Conservation (phyloP, 2,113 vertebrate species). For the Oplegnathus fasciatus region DNA sequence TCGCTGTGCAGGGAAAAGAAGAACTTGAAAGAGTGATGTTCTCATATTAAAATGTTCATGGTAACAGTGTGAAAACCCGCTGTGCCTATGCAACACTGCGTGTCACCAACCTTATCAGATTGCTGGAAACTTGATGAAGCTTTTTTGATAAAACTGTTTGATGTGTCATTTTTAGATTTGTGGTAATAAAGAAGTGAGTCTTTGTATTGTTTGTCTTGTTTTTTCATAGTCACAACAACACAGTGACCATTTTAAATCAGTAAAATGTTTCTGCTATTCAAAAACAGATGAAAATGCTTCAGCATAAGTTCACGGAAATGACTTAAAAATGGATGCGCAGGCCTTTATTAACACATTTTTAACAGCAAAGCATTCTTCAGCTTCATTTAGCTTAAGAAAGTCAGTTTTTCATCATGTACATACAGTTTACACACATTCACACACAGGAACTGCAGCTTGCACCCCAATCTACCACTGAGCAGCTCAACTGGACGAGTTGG, state of each 20-base stretch:
- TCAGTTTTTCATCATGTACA: too few species aligned
- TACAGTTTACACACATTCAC: too few species aligned
- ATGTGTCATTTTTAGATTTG: slow-evolving; percentile 28
- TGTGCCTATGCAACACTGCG: slow-evolving; percentile 17
- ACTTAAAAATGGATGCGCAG: not conserved
- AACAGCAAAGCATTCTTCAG: not conserved
- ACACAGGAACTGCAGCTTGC: too few species aligned
- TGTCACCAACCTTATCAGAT: slow-evolving; percentile 9
- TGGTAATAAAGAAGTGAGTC: slow-evolving; percentile 31
- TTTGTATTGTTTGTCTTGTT: slow-evolving; percentile 29
- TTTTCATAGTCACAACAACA: not conserved
- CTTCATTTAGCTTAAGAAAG: not conserved
- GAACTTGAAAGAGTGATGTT: slow-evolving; percentile 7
- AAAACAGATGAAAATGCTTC: not conserved
- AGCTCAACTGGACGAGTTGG: not conserved
- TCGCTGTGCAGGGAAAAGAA: slow-evolving; percentile 2
- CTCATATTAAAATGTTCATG: not conserved
- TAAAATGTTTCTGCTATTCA: not conserved
- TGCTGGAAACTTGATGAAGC: slow-evolving; percentile 2
- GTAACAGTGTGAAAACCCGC: slow-evolving; percentile 26
- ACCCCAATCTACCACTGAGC: too few species aligned
- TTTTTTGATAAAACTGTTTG: slow-evolving; percentile 27
- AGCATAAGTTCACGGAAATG: not conserved
- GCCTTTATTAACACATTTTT: not conserved
- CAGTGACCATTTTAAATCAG: not conserved